Evolutionary conservation across 2,888 invertebrate species (phyloP).

Genomic region (Cerastoderma edule): DNA sequence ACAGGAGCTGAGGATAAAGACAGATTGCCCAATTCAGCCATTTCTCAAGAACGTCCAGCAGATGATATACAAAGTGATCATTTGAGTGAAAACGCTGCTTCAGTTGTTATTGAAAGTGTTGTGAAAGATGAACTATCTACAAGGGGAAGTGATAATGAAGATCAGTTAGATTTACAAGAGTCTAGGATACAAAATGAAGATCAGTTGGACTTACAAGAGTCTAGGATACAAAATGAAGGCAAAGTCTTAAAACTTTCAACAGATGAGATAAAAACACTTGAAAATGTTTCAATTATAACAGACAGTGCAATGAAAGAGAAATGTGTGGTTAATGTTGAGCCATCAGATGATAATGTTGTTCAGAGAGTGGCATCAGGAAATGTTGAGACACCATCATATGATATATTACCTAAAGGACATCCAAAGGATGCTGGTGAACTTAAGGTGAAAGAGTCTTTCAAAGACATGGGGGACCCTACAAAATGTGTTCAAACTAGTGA

Average conservation of each 20-base stretch:
- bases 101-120: not conserved
- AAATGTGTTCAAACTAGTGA: no score
- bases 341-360: not conserved
- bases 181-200: not conserved
- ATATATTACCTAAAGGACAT: not conserved
- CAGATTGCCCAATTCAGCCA: no score
- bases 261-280: not conserved
- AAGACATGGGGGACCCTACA: no score
- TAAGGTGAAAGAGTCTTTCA: no score
- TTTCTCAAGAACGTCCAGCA: no score
- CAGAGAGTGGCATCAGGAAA: not conserved
- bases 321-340: not conserved
- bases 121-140: no score
- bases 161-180: not conserved
- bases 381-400: not conserved
- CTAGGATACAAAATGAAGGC: not conserved
- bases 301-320: not conserved
- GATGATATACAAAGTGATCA: not conserved
- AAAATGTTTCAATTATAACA: not conserved
- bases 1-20: not conserved
- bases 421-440: not conserved
- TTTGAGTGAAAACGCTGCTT: not conserved
- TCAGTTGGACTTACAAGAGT: not conserved
- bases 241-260: not conserved
- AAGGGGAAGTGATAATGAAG: no score